A percentile compares a stretch with the other conserved stretches of the same genome.
These are phyloP conservation scores for Gasteruption jaculator DNA, from an alignment of 2,888 invertebrate species.

Conservation along the genomic window DNA sequence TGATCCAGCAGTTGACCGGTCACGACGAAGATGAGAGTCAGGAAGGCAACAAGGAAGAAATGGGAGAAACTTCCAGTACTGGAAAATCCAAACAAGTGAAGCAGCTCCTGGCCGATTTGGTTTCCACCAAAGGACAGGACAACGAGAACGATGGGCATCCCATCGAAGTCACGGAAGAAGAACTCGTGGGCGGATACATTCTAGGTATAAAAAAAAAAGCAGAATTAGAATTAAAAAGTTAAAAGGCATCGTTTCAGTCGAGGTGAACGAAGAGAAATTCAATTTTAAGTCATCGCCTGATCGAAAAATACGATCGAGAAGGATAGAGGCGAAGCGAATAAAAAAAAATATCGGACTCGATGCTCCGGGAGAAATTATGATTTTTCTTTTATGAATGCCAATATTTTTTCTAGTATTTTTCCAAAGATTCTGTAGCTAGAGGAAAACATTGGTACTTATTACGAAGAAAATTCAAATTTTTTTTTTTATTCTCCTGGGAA, in stretches of 20 bases:
- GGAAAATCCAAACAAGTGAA: constrained; percentile 48
- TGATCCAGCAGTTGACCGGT: constrained; percentile 53
- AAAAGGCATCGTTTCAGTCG: not conserved
- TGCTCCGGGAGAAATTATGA: too few relatives aligned
- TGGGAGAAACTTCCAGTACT: constrained; percentile 33
- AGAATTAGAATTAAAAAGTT: not conserved
- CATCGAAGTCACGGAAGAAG: constrained; percentile 48
- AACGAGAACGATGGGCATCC: constrained; percentile 43
- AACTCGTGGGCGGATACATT: constrained; percentile 48
- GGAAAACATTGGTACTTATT: too few relatives aligned
- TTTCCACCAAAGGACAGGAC: constrained; percentile 39
- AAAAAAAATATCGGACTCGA: too few relatives aligned
- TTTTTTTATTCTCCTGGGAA: too few relatives aligned
- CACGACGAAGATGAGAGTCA: constrained; percentile 39
- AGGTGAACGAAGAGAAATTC: too few relatives aligned
- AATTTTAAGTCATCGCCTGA: too few relatives aligned
- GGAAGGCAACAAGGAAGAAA: constrained; percentile 29
- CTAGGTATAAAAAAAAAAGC: constrained; percentile 31
- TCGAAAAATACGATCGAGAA: too few relatives aligned
- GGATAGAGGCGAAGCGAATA: too few relatives aligned
- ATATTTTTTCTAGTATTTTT: too few relatives aligned
- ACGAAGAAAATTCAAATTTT: too few relatives aligned
- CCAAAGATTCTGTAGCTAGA: too few relatives aligned
- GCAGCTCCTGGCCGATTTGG: constrained; percentile 46
- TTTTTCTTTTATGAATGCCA: too few relatives aligned